Percentiles rank a stretch among this genome's conserved stretches.
These are phyloP conservation scores for Julus scanicus DNA, from an alignment of 2,888 invertebrate genomes.

Conservation along the genomic window DNA sequence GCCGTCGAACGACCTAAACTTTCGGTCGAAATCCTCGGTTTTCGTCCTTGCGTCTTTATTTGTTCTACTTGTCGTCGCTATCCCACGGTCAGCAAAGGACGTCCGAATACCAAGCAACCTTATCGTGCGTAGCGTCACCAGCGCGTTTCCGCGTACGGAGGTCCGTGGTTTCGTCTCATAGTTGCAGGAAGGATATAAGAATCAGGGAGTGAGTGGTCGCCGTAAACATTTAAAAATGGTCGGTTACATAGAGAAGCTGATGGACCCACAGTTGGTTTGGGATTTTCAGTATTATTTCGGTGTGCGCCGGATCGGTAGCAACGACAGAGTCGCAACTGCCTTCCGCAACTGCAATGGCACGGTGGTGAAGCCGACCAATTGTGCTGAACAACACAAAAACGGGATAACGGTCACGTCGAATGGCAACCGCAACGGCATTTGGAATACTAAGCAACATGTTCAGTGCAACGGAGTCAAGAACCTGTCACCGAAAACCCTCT, in stretches of 20 bases:
- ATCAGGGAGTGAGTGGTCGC: neutral
- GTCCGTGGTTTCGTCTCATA: neutral
- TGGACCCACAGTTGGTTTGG: slow-evolving; percentile 80
- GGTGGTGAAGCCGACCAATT: slow-evolving; percentile 34
- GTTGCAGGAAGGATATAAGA: neutral
- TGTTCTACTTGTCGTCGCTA: neutral
- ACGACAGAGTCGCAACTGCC: neutral
- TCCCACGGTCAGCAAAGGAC: neutral
- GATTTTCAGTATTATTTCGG: slow-evolving; percentile 84
- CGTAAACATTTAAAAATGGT: neutral
- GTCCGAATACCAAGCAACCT: slow-evolving; percentile 4
- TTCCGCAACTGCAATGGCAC: slow-evolving; percentile 47
- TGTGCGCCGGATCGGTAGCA: slow-evolving; percentile 67
- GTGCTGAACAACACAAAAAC: neutral
- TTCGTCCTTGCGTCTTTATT: neutral
- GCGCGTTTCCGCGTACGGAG: neutral
- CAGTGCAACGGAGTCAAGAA: slow-evolving; percentile 35
- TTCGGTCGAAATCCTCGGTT: neutral
- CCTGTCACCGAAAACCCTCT: slow-evolving; percentile 9
- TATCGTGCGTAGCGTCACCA: neutral
- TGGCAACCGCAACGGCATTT: neutral
- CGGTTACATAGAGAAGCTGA: slow-evolving; percentile 73
- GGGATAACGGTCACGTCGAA: neutral
- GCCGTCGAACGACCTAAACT: neutral
- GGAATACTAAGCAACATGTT: slow-evolving; percentile 12